phyloP scores from a whole-genome alignment of 2,113 vertebrate species.

The Gallinago undulata region DNA sequence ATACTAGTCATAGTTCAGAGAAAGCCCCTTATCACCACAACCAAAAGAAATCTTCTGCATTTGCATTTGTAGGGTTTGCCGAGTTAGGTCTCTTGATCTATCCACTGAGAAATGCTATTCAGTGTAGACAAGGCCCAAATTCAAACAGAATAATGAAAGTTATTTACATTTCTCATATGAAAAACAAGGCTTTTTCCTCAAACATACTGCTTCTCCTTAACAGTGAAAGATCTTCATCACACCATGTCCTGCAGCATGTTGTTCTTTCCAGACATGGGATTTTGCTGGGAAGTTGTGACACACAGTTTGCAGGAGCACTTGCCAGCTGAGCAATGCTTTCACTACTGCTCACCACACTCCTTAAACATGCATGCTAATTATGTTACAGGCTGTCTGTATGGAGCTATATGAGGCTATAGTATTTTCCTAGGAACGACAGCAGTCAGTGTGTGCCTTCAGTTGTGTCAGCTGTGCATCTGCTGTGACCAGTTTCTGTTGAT shows the following conservation, averaged over 20 bases:
- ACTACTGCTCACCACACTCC: neutral
- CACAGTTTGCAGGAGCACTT: neutral
- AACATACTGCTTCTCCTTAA: neutral
- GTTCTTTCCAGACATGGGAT: neutral
- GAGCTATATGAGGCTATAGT: neutral
- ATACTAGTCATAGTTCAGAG: neutral
- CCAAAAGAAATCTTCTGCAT: conserved; percentile 8
- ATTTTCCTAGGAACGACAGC: neutral
- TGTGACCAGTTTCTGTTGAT: neutral
- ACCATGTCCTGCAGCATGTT: neutral
- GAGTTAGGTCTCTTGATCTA: neutral
- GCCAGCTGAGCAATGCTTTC: conserved; percentile 16
- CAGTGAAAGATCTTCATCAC: neutral
- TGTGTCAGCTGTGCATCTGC: neutral
- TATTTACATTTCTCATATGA: neutral
- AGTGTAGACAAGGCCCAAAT: neutral
- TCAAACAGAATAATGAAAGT: neutral
- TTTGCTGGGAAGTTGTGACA: conserved; percentile 25
- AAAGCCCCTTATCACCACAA: neutral
- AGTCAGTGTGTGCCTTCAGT: neutral
- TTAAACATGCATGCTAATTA: neutral
- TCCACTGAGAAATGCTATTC: neutral
- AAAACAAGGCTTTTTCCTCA: neutral
- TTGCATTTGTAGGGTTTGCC: neutral
- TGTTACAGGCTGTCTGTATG: neutral